These are phyloP conservation scores for Leucophora obtusa DNA, from an alignment of 2,888 invertebrate genomes.

Conservation along the genomic window DNA sequence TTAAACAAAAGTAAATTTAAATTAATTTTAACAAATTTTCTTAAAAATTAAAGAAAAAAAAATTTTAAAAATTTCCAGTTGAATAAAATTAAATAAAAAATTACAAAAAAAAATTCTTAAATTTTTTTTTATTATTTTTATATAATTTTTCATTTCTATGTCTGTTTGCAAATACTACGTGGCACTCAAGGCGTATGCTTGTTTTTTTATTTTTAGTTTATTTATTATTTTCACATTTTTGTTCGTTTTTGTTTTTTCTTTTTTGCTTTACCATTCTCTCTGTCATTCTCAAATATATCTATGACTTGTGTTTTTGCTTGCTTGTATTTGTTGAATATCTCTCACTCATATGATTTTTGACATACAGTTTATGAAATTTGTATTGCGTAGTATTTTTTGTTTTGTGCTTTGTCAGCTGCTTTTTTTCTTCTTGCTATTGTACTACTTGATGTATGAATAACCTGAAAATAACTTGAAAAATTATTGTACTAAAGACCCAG, in stretches of 20 bases:
- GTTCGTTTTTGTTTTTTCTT: conserved; percentile 53
- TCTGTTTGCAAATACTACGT: conserved; percentile 26
- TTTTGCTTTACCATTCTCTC: not conserved
- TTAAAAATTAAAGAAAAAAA: not conserved
- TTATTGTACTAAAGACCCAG: conserved; percentile 25
- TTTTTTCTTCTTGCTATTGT: conserved; percentile 2
- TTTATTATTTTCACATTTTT: conserved; percentile 37
- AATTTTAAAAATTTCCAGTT: not conserved
- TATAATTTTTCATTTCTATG: conserved; percentile 58
- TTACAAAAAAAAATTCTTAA: not conserved
- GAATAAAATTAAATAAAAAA: too few relatives aligned
- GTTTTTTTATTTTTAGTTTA: conserved; percentile 63
- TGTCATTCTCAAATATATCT: conserved; percentile 46
- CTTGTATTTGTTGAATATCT: not conserved
- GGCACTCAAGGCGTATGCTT: conserved; percentile 74
- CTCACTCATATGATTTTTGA: not conserved
- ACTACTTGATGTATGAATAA: conserved; percentile 61
- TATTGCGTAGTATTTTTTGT: conserved; percentile 43
- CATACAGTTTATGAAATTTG: not conserved
- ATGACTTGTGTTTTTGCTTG: conserved; percentile 16
- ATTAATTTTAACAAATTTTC: not conserved
- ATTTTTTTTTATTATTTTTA: not conserved
- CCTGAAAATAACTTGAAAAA: conserved; percentile 58
- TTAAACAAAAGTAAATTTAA: not conserved
- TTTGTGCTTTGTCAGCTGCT: conserved; percentile 14